Evolutionary conservation across 2,113 vertebrate genomes (phyloP).

Genomic region (Loxodonta africana): DNA sequence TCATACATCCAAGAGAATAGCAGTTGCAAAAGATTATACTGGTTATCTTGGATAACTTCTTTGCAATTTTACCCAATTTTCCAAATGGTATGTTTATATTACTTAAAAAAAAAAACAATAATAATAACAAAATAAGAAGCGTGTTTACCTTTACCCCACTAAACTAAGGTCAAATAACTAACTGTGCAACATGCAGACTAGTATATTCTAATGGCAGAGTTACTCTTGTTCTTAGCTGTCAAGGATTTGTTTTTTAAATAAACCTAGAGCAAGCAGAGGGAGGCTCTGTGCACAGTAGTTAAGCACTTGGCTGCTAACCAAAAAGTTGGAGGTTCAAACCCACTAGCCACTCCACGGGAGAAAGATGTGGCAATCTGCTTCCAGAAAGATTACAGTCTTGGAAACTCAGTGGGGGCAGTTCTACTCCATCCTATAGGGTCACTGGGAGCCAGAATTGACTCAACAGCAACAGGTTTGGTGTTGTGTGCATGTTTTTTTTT

Average conservation of each 20-base stretch:
- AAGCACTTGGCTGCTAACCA: no score
- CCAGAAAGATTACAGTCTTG: no score
- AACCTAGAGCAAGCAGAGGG: neutral
- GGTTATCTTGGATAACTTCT: neutral
- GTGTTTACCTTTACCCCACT: neutral
- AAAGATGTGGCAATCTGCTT: no score
- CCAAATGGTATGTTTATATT: neutral
- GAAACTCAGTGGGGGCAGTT: no score
- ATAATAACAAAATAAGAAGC: neutral
- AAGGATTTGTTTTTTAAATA: neutral
- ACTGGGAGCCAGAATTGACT: no score
- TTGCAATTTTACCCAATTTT: neutral
- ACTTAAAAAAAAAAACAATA: neutral
- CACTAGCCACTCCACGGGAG: no score
- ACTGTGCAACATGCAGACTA: neutral
- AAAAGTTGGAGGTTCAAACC: no score
- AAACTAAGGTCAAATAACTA: neutral
- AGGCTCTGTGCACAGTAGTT: no score
- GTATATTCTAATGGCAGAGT: neutral
- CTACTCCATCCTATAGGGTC: no score
- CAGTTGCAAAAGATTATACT: neutral
- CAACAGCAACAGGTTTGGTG: no score
- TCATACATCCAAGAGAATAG: neutral
- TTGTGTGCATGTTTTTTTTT: no score
- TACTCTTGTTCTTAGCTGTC: neutral